Conservation (phyloP, 2,113 vertebrate species). For the Pycnonotus jocosus region DNA sequence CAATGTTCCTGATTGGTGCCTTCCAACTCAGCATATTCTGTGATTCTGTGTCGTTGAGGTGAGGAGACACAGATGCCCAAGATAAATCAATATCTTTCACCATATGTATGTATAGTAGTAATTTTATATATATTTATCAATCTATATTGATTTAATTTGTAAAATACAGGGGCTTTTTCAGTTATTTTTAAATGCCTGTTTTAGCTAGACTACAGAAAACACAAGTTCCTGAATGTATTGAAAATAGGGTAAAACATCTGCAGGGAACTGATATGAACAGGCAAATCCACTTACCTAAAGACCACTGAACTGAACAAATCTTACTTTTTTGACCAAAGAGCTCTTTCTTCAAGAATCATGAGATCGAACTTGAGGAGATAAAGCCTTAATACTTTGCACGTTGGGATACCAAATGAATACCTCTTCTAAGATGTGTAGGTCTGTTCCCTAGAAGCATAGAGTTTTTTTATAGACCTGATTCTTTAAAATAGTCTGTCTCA, state of each 20-base stretch:
- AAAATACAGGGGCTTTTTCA: neutral
- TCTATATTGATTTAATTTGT: neutral
- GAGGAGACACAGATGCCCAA: neutral
- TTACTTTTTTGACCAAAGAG: neutral
- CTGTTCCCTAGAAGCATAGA: neutral
- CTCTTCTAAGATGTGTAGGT: neutral
- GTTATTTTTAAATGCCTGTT: neutral
- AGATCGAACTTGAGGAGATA: neutral
- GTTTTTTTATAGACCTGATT: neutral
- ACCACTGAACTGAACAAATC: neutral
- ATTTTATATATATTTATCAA: neutral
- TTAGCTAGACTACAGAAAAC: neutral
- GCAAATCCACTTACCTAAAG: neutral
- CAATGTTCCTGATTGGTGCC: neutral
- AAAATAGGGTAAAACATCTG: neutral
- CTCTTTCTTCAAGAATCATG: neutral
- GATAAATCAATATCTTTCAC: neutral
- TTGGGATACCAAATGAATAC: accelerated
- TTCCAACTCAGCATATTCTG: neutral
- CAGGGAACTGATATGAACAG: neutral
- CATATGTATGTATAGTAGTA: neutral
- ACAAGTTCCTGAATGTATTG: neutral
- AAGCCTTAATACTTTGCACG: neutral
- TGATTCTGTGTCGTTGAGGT: neutral
- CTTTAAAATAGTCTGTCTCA: neutral